phyloP scores from a whole-genome alignment of 2,113 vertebrate species.

The Prunella fulvescens region DNA sequence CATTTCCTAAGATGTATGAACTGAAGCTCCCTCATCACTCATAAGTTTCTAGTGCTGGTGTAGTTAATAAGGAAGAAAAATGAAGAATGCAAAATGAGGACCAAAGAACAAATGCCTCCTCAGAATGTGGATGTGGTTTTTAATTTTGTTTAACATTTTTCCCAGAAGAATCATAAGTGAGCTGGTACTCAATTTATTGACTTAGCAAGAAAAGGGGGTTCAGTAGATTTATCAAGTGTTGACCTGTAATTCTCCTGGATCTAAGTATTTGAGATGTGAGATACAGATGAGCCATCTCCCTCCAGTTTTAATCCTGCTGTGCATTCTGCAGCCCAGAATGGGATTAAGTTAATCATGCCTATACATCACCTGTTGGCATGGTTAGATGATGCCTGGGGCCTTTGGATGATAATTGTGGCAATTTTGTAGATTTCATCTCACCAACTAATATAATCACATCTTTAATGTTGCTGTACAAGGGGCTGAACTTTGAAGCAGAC shows the following conservation, averaged over 20 bases:
- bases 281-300: not conserved
- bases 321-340: not conserved
- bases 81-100: not conserved
- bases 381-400: constrained; percentile 26
- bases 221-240: not conserved
- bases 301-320: not conserved
- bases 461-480: constrained; percentile 28
- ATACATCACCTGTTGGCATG: not conserved
- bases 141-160: not conserved
- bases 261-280: not conserved
- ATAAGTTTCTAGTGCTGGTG: not conserved
- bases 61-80: not conserved
- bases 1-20: not conserved
- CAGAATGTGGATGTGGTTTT: not conserved
- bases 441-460: not conserved
- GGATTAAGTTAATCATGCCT: not conserved
- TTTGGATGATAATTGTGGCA: not conserved
- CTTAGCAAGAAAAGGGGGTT: not conserved
- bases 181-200: not conserved
- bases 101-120: not conserved
- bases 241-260: not conserved
- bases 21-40: not conserved
- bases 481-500: constrained; percentile 6
- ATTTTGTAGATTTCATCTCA: constrained; percentile 51
- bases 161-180: not conserved